phyloP scores from a whole-genome alignment of 2,888 invertebrate species.

The Elysia crispata region DNA sequence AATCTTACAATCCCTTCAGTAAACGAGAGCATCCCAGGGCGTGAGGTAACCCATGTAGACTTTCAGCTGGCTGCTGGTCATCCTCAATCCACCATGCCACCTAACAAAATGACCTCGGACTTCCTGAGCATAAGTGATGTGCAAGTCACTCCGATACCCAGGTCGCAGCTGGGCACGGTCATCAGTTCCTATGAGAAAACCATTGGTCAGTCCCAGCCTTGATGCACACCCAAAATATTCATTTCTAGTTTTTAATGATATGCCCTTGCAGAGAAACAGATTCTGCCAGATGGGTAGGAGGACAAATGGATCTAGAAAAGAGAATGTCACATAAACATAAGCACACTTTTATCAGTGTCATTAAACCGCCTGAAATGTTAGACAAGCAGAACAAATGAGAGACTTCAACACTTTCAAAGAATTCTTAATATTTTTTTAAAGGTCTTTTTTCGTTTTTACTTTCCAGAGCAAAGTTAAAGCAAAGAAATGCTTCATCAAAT shows the following conservation, averaged over 20 bases:
- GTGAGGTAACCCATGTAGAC: conserved; percentile 65
- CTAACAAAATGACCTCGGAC: conserved; percentile 67
- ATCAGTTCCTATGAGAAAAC: conserved; percentile 75
- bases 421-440: neutral
- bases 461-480: too few relatives aligned
- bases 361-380: too few relatives aligned
- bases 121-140: conserved; percentile 70
- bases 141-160: conserved; percentile 71
- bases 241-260: too few relatives aligned
- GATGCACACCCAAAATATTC: too few relatives aligned
- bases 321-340: too few relatives aligned
- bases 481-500: too few relatives aligned
- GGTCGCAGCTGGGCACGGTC: conserved; percentile 72
- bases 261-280: too few relatives aligned
- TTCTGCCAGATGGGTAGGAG: too few relatives aligned
- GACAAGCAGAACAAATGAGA: too few relatives aligned
- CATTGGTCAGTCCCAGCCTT: conserved; percentile 64
- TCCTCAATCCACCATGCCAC: conserved; percentile 73
- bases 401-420: too few relatives aligned
- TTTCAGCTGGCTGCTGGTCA: conserved; percentile 72
- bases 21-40: conserved; percentile 56
- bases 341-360: too few relatives aligned
- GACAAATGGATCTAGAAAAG: too few relatives aligned
- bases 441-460: neutral
- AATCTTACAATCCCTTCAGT: conserved; percentile 45